Evolutionary conservation across 2,797 vertebrate species (phyloP).

Genomic region (Eulemur rubriventer): DNA sequence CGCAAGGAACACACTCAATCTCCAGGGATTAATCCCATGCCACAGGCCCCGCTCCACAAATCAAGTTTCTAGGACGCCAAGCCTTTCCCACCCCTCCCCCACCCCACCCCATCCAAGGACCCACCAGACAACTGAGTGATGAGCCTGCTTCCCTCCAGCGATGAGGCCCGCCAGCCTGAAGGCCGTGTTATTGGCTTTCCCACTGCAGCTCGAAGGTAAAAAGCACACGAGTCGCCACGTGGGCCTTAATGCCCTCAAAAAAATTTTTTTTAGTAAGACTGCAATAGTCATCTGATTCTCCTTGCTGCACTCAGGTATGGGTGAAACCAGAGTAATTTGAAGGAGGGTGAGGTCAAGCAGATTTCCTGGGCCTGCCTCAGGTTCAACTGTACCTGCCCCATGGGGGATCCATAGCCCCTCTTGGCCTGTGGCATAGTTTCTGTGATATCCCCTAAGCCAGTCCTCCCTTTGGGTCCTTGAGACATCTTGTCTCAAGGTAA

Average conservation of each 20-base stretch:
- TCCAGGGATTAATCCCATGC: constrained; percentile 32
- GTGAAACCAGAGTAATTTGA: background rate
- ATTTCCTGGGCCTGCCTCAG: background rate
- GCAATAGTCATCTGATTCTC: background rate
- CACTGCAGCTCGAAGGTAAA: constrained; percentile 11
- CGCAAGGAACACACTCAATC: background rate
- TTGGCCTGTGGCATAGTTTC: fast-evolving
- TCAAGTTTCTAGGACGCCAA: constrained; percentile 46
- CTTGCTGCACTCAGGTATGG: background rate
- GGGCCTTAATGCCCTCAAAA: constrained; percentile 41
- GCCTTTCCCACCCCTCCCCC: background rate
- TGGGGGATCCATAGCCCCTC: fast-evolving
- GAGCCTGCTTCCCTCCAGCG: background rate
- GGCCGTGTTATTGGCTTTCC: constrained; percentile 50
- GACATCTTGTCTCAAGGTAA: background rate
- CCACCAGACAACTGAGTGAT: constrained; percentile 56
- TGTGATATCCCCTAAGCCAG: background rate
- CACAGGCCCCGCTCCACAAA: constrained; percentile 37
- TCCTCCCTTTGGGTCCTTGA: background rate
- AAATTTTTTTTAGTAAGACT: background rate
- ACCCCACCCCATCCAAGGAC: background rate
- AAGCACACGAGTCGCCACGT: constrained; percentile 36
- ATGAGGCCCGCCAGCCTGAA: constrained; percentile 62
- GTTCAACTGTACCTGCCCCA: background rate
- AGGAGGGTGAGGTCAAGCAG: background rate